Evolutionary conservation across 2,797 vertebrate genomes (phyloP).

Genomic region (Orientallactaga sibirica): DNA sequence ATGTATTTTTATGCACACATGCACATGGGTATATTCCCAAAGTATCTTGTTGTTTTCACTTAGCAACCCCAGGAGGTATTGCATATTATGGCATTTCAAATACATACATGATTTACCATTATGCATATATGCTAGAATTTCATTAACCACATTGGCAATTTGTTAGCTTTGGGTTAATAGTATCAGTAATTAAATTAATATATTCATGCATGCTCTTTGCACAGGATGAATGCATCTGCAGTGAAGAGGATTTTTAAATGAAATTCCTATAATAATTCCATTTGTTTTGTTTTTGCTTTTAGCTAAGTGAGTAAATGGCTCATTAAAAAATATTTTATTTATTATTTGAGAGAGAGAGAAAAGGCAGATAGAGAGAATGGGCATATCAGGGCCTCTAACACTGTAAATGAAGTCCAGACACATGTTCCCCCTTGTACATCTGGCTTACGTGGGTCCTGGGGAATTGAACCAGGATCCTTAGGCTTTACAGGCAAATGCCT

Average conservation of each 20-base stretch:
- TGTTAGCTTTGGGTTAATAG: neutral
- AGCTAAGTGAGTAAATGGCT: neutral
- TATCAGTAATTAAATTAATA: constrained; percentile 23
- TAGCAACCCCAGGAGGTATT: neutral
- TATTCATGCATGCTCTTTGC: constrained; percentile 2
- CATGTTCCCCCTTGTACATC: no score
- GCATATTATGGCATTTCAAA: neutral
- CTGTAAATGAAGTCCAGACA: no score
- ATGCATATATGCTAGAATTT: neutral
- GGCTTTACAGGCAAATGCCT: no score
- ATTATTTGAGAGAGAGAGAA: no score
- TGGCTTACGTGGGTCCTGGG: no score
- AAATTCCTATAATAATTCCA: neutral
- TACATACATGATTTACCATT: neutral
- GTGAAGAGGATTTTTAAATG: constrained; percentile 53
- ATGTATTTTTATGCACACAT: neutral
- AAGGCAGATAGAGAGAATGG: no score
- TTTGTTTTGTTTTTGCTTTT: neutral
- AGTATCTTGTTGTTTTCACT: constrained; percentile 8
- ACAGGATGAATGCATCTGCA: neutral
- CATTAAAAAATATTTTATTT: neutral
- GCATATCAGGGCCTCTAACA: no score
- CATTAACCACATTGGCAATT: no score
- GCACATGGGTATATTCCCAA: neutral
- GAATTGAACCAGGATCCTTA: no score